Evolutionary conservation across 2,113 vertebrate species (phyloP), one percentile per base, ranked within the genome.

Genomic region (Thunnus thynnus): DNA sequence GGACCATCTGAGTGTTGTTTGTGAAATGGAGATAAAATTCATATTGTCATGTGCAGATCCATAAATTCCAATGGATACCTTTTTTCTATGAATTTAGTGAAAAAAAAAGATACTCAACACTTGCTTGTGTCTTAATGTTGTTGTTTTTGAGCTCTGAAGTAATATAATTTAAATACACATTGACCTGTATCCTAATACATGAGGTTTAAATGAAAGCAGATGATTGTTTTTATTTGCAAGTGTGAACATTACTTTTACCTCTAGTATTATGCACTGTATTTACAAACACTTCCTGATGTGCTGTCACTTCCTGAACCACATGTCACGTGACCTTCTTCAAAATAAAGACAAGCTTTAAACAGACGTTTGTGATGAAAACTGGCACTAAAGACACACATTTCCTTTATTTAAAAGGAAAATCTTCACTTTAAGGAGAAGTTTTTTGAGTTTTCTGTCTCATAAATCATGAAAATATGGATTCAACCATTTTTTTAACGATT

Each of bases 401-500:
- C 36, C 8, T 41, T 41, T 41, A 41, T 7, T 41, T 41, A 41
- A 41, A 41, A 41, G 8, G 36, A 41, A 41, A 41, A 6, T 41
- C 36, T 9, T 41, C 36, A 41, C 36, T 41, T 7, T 41, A 41
- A 7, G 9, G 36, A 9, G 7, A 8, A 7, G 36, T 41, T 41
- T 36, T 41, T 41, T 4, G 0, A 18, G 64, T 67, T 50, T 18
- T 20, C 3, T 10, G 36, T 9, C 2, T 7, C 36, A 41, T 41
- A 6, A 41, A 41, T 9, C 36, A 41, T 41, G 36, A 41, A 41
- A 64, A 64, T 16, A 22, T 18, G 11, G 2, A 52, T 18, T 32
- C 57, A 57, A 11, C 36, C 36, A 41, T 13, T 13, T 80, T 82
- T 82, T 76, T 16, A 67, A 79, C 88, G 85, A 94, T 93, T 93